Evolutionary conservation across 1,140 invertebrate genomes (phyloP), one percentile per base, ranked within the genome.

Genomic region (Hetaerina americana): DNA sequence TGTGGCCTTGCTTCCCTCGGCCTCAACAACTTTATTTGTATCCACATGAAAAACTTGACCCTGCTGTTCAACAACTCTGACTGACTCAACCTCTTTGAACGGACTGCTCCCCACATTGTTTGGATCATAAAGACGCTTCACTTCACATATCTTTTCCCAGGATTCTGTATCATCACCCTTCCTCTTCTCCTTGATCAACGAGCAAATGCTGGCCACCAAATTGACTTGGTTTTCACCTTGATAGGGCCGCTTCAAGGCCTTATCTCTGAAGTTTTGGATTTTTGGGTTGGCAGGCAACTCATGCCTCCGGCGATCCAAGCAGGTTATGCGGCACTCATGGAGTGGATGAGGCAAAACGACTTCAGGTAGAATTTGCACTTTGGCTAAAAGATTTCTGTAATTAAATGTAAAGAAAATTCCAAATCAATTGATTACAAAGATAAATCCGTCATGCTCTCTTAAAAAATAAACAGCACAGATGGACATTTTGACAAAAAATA

Each of bases 351-450:
- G 70, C 75, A 90, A 77, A 68, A 78, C 78, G 66, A 86, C 81
- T 77, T 91, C 90, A 5, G 89, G 87, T 71, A 90, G 77, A 71
- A 92, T 88, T 76, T 83, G 82, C 15, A 91, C 87, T 78, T 84
- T 84, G 25, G 84, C 88, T 57, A 57, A 57, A 12, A 3, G 40
- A 10, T 5, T 57, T 3, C 40, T 57, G 40, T 18, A 57, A 57
- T 57, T 57, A 57, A 1, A 57, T 5, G 2, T 18, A n/a, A 57
- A 57, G 22, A 57, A 1, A 18, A 57, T 57, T 57, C 15, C 2
- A 18, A 10, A 5, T 57, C 22, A 57, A 57, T 57, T 1, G 10
- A n/a, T n/a, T n/a, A n/a, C n/a, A n/a, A n/a, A n/a, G n/a, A n/a
- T n/a, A n/a, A n/a, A n/a, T n/a, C n/a, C n/a, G n/a, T n/a, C n/a